phyloP scores from a whole-genome alignment of 2,888 invertebrate genomes.

The Neria commutata region DNA sequence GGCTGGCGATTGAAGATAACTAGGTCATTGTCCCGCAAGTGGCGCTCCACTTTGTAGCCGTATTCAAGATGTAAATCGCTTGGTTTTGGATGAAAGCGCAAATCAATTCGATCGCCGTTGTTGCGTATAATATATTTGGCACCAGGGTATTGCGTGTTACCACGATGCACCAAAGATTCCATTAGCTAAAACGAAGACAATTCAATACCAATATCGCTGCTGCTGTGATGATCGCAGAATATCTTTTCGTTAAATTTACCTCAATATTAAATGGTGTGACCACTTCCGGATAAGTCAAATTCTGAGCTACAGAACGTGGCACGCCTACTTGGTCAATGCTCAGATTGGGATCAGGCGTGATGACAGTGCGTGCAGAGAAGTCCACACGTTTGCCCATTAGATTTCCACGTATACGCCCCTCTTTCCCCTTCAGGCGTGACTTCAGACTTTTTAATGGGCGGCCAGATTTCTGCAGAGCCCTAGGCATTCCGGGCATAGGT shows the following conservation, averaged over 20 bases:
- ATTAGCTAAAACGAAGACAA: slow-evolving; percentile 58
- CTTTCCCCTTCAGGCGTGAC: slow-evolving; percentile 69
- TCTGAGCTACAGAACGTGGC: slow-evolving; percentile 70
- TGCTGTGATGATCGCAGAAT: no score
- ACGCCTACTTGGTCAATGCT: slow-evolving; percentile 69
- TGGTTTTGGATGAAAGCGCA: slow-evolving; percentile 71
- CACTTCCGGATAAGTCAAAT: slow-evolving; percentile 72
- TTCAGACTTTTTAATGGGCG: slow-evolving; percentile 71
- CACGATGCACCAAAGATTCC: slow-evolving; percentile 68
- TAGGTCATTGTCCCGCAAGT: slow-evolving; percentile 70
- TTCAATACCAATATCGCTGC: no score
- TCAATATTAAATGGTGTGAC: slow-evolving; percentile 73
- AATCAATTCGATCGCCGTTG: slow-evolving; percentile 71
- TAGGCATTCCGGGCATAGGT: slow-evolving; percentile 68
- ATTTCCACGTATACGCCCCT: slow-evolving; percentile 72
- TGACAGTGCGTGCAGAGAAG: slow-evolving; percentile 72
- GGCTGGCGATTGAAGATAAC: slow-evolving; percentile 74
- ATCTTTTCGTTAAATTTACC: no score
- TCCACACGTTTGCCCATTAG: slow-evolving; percentile 74
- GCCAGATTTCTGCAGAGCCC: slow-evolving; percentile 71
- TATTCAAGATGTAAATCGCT: slow-evolving; percentile 67
- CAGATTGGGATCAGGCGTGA: slow-evolving; percentile 66
- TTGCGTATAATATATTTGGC: slow-evolving; percentile 73
- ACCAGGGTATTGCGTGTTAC: slow-evolving; percentile 71
- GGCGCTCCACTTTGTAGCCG: slow-evolving; percentile 66